Percentiles rank a stretch among this genome's conserved stretches.
Conservation (phyloP, 2,113 vertebrate species). For the Chiloscyllium plagiosum region DNA sequence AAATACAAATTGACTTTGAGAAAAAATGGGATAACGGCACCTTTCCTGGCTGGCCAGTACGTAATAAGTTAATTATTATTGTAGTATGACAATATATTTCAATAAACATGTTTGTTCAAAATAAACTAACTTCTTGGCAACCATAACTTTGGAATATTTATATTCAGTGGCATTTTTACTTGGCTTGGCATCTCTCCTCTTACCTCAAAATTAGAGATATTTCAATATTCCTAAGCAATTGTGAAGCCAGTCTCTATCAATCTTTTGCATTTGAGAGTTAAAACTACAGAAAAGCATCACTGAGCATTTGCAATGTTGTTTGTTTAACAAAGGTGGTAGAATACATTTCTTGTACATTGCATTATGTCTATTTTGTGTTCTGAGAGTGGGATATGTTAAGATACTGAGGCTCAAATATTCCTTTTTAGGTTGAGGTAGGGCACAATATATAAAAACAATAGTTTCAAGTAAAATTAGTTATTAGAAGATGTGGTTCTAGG, state of each 20-base stretch:
- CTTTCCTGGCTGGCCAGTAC: slow-evolving; percentile 93
- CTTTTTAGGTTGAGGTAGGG: neutral
- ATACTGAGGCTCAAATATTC: neutral
- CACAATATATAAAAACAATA: neutral
- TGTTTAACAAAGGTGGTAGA: neutral
- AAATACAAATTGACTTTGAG: slow-evolving; percentile 87
- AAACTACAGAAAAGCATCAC: neutral
- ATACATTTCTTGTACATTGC: neutral
- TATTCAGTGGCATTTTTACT: neutral
- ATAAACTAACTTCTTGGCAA: neutral
- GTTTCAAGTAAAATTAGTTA: neutral
- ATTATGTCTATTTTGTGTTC: neutral
- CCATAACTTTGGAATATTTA: neutral
- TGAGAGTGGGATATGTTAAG: neutral
- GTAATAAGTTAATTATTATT: slow-evolving; percentile 39
- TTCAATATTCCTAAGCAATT: neutral
- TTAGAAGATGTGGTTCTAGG: neutral
- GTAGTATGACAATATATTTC: neutral
- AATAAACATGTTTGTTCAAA: neutral
- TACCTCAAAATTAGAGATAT: neutral
- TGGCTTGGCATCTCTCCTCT: neutral
- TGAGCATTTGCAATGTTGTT: neutral
- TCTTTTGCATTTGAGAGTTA: neutral
- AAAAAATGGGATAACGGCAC: slow-evolving; percentile 94
- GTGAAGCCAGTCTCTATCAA: neutral